Conservation (phyloP, 2,888 invertebrate species). For the Tortricodes alternella region DNA sequence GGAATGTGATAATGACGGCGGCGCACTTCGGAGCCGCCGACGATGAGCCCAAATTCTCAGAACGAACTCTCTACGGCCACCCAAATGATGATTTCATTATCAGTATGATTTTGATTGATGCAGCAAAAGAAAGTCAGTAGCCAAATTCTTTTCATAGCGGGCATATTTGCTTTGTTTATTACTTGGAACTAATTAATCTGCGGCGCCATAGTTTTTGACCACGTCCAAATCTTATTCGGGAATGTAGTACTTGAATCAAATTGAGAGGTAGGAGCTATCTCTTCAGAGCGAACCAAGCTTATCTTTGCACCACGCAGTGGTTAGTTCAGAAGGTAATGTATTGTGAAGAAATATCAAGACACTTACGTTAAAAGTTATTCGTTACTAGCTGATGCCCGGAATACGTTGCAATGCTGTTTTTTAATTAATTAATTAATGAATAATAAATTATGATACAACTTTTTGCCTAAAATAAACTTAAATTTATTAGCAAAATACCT, state of each 20-base stretch:
- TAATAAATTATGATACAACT: too few species aligned
- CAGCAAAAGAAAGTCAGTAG: conserved; percentile 73
- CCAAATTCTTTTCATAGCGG: conserved; percentile 75
- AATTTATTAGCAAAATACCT: too few species aligned
- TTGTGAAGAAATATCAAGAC: too few species aligned
- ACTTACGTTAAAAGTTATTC: too few species aligned
- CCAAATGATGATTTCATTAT: conserved; percentile 83
- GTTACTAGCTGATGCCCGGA: too few species aligned
- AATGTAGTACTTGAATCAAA: conserved; percentile 35
- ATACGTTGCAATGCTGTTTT: too few species aligned
- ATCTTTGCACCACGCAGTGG: too few species aligned
- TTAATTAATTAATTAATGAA: too few species aligned
- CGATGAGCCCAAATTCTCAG: conserved; percentile 63
- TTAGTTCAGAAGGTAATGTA: too few species aligned
- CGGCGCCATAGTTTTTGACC: conserved; percentile 77
- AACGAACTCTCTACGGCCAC: conserved; percentile 78
- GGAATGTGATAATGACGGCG: conserved; percentile 78
- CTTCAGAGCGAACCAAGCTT: neutral
- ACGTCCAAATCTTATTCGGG: conserved; percentile 42
- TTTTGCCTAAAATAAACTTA: too few species aligned
- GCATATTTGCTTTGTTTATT: conserved; percentile 77
- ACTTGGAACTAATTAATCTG: conserved; percentile 78
- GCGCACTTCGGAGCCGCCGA: conserved; percentile 52
- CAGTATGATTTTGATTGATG: conserved; percentile 83
- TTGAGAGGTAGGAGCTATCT: conserved; percentile 20